phyloP scores from a whole-genome alignment of 2,888 invertebrate genomes.

The Colletes collaris region DNA sequence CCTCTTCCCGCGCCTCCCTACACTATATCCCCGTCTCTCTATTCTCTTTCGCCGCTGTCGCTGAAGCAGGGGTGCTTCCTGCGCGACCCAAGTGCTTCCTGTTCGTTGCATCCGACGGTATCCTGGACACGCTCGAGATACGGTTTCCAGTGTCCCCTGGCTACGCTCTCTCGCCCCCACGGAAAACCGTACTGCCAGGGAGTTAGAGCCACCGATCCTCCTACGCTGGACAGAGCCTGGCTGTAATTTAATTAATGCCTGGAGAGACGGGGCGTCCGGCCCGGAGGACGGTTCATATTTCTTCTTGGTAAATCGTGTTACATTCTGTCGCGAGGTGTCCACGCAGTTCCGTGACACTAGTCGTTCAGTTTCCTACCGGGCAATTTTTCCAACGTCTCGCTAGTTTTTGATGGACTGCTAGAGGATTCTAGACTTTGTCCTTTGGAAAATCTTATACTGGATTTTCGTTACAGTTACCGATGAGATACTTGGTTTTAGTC shows the following conservation, averaged over 20 bases:
- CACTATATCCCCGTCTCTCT: slow-evolving; percentile 34
- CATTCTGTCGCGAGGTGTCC: too few relatives aligned
- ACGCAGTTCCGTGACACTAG: too few relatives aligned
- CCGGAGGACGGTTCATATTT: slow-evolving; percentile 3
- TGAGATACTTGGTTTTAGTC: too few relatives aligned
- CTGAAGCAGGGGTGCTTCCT: slow-evolving; percentile 72
- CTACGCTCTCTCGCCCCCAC: neutral
- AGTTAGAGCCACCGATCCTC: slow-evolving; percentile 22
- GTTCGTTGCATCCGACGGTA: slow-evolving; percentile 57
- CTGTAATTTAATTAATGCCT: slow-evolving; percentile 41
- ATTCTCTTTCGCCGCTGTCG: slow-evolving; percentile 67
- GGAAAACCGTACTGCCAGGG: slow-evolving; percentile 3
- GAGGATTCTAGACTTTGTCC: too few relatives aligned
- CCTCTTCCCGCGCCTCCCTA: slow-evolving; percentile 2
- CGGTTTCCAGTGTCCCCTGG: slow-evolving; percentile 27
- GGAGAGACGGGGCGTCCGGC: neutral
- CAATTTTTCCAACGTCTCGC: too few relatives aligned
- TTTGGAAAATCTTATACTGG: too few relatives aligned
- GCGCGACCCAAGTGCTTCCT: slow-evolving; percentile 67
- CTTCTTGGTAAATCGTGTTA: neutral
- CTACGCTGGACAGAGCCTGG: slow-evolving; percentile 15
- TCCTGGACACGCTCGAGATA: slow-evolving; percentile 61
- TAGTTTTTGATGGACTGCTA: too few relatives aligned
- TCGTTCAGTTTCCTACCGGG: too few relatives aligned
- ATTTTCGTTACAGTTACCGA: too few relatives aligned